phyloP scores from a whole-genome alignment of 1,140 invertebrate species.

The fruit fly (Drosophila melanogaster) region Release_6_plus_ISO1_MT NT_033777.3:22949001-22949500 shows the following conservation, averaged over 20 bases:
- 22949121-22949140: conserved; percentile 64
- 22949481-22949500: conserved; percentile 37
- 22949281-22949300: conserved; percentile 4
- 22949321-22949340: conserved; percentile 25
- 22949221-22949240: not conserved
- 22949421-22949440: conserved; percentile 12
- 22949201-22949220: conserved; percentile 56
- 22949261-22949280: conserved; percentile 31
- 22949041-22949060: conserved; percentile 20
- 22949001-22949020: conserved; percentile 74
- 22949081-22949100: conserved; percentile 76
- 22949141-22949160: conserved; percentile 47
- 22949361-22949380: conserved; percentile 27
- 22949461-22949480: conserved; percentile 12
- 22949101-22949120: conserved; percentile 30
- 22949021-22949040: conserved; percentile 75
- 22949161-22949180: conserved; percentile 52
- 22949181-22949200: conserved; percentile 59
- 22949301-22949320: conserved; percentile 12
- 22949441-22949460: conserved; percentile 26
- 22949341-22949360: conserved; percentile 13
- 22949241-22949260: not conserved
- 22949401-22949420: conserved; percentile 45
- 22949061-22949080: conserved; percentile 56
- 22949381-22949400: conserved; percentile 42